Conservation (phyloP, 2,888 invertebrate genomes). For the Agrochola litura region DNA sequence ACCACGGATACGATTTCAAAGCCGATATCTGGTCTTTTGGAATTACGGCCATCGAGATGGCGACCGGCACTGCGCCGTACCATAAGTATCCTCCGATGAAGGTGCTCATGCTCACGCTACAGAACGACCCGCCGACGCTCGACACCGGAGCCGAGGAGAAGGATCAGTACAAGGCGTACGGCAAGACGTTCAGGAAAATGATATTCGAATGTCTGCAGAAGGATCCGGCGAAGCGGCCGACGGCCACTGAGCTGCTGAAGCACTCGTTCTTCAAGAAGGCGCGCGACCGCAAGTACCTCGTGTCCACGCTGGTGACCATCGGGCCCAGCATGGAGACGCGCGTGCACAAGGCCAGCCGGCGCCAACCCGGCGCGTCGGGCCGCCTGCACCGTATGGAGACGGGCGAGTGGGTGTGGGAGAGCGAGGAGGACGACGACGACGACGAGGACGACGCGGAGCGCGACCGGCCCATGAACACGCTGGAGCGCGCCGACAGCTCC, state of each 20-base stretch:
- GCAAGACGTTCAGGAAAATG: conserved; percentile 99
- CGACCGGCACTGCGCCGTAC: conserved; percentile 99
- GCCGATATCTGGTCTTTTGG: conserved; percentile 96
- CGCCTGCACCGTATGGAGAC: conserved; percentile 97
- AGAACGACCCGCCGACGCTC: conserved; percentile 99
- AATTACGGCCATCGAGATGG: conserved; percentile 99
- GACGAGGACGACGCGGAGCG: conserved; percentile 88
- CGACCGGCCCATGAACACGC: conserved; percentile 91
- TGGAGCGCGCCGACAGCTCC: conserved; percentile 91
- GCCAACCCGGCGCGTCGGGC: conserved; percentile 96
- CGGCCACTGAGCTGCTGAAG: conserved; percentile 98
- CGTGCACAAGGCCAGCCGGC: conserved; percentile 96
- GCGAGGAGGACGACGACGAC: conserved; percentile 95
- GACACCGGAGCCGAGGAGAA: conserved; percentile 99
- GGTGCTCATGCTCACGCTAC: conserved; percentile 99
- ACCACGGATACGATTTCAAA: conserved; percentile 99
- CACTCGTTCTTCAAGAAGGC: conserved; percentile 99
- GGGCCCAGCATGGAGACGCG: conserved; percentile 97
- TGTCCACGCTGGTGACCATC: conserved; percentile 95
- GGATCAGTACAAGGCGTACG: conserved; percentile 99
- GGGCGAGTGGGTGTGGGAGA: conserved; percentile 99
- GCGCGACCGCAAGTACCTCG: conserved; percentile 97
- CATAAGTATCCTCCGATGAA: conserved; percentile 99
- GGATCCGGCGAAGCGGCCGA: conserved; percentile 98
- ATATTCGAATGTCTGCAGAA: conserved; percentile 99